These are phyloP conservation scores for Rousettus leschenaultii DNA, from an alignment of 2,113 vertebrate species.

Conservation along the genomic window DNA sequence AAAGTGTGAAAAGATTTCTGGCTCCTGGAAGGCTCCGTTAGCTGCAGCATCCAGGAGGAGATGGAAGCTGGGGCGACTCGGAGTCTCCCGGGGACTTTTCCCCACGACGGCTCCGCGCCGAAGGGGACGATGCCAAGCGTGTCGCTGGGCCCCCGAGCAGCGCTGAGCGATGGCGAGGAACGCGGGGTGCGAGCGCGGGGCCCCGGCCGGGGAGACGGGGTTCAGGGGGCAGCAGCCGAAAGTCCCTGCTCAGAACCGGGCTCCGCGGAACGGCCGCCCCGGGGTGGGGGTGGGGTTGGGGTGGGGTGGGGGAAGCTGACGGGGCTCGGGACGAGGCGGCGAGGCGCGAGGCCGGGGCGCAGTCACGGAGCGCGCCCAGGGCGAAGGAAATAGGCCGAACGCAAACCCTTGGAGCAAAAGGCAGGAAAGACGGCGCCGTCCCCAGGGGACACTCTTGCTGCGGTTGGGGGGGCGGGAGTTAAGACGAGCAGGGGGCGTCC, in stretches of 20 bases:
- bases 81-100: background rate
- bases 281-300: too few species aligned
- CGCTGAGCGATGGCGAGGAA: too few species aligned
- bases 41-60: background rate
- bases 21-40: background rate
- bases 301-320: background rate
- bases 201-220: background rate
- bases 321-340: conserved; percentile 33
- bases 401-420: background rate
- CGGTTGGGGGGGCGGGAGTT: background rate
- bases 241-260: conserved; percentile 31
- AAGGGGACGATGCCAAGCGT: background rate
- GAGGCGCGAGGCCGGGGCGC: background rate
- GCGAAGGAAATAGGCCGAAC: background rate
- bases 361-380: background rate
- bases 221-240: conserved; percentile 41
- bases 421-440: background rate
- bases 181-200: background rate
- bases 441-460: background rate
- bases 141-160: too few species aligned
- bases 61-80: background rate
- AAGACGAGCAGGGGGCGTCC: background rate
- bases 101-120: background rate
- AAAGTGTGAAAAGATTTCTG: background rate
- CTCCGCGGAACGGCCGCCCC: background rate